Evolutionary conservation across 1,140 invertebrate genomes (phyloP).

Genomic region (Drosophila nigrodunni): DNA sequence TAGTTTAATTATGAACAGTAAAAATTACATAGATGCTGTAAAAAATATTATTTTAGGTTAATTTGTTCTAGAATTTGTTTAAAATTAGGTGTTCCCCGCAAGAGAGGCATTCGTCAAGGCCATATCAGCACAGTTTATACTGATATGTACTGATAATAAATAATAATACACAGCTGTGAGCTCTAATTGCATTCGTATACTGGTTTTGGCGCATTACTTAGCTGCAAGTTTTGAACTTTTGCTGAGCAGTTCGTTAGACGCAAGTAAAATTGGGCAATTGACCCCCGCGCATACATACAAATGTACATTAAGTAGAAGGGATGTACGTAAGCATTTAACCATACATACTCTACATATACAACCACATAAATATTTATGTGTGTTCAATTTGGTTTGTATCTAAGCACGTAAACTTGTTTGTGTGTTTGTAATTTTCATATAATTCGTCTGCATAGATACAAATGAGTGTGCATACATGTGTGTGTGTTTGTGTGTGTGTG

Average conservation of each 20-base stretch:
- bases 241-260: neutral
- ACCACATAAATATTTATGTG: neutral
- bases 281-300: neutral
- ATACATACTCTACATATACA: neutral
- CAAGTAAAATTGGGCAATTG: neutral
- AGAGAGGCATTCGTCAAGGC: too few relatives aligned
- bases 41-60: too few relatives aligned
- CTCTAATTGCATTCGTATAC: neutral
- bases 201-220: neutral
- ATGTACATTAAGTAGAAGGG: neutral
- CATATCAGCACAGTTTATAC: neutral
- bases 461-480: too few relatives aligned
- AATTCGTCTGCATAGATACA: too few relatives aligned
- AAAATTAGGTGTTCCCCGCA: too few relatives aligned
- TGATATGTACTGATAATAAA: neutral
- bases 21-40: too few relatives aligned
- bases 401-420: neutral
- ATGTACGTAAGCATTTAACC: neutral
- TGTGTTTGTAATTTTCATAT: neutral
- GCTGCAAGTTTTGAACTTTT: neutral
- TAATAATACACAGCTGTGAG: neutral
- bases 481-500: too few relatives aligned
- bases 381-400: neutral
- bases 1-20: too few relatives aligned
- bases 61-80: too few relatives aligned